A percentile compares a stretch with the other conserved stretches of the same genome.
Evolutionary conservation across 2,797 vertebrate genomes (phyloP).

Genomic region (Bovichtus diacanthus): DNA sequence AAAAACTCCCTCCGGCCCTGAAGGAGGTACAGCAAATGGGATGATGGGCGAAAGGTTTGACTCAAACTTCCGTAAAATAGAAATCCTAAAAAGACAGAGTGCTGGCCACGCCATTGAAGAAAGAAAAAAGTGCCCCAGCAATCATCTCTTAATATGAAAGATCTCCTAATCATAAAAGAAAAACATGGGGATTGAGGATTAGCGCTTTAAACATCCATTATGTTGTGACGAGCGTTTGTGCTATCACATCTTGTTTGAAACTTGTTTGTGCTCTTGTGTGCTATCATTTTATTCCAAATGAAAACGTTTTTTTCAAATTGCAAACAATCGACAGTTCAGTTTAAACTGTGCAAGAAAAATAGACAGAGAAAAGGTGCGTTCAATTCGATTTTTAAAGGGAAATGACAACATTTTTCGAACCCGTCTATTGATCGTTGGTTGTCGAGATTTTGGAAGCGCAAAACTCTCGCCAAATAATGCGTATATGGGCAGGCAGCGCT

Average conservation of each 20-base stretch:
- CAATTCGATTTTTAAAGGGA: not conserved
- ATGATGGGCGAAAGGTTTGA: not conserved
- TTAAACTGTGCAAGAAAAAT: not conserved
- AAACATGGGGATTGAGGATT: not conserved
- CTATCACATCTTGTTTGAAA: too few species aligned
- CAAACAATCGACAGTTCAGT: not conserved
- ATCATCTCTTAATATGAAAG: not conserved
- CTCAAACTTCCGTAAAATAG: not conserved
- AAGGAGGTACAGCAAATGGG: not conserved
- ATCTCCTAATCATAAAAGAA: not conserved
- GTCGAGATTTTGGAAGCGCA: too few species aligned
- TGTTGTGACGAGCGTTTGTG: not conserved
- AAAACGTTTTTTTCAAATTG: not conserved
- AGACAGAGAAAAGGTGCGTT: not conserved
- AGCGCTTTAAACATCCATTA: not conserved
- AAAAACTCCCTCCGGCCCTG: conserved; percentile 8
- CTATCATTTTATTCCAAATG: not conserved
- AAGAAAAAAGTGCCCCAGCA: not conserved
- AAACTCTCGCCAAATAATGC: not conserved
- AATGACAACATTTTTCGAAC: not conserved
- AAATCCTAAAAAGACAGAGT: not conserved
- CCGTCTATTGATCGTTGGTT: too few species aligned
- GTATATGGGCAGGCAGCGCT: not conserved
- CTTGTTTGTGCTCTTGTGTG: not conserved
- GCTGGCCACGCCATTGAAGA: not conserved